Conservation (phyloP, 2,797 vertebrate species). For the Sparidentex hasta region DNA sequence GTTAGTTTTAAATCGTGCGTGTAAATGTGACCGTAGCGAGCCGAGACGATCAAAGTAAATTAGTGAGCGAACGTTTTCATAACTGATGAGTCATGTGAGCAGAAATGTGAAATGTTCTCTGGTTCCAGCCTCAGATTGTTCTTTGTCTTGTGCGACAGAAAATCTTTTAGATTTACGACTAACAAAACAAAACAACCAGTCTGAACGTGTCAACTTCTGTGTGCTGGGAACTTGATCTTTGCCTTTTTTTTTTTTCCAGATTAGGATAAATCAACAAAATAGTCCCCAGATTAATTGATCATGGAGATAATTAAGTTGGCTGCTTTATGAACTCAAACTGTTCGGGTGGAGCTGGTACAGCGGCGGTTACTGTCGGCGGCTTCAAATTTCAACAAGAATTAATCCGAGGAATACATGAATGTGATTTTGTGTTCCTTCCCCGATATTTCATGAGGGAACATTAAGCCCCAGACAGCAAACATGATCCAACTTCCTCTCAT, state of each 20-base stretch:
- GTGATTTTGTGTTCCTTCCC: constrained; percentile 68
- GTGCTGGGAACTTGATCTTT: neutral
- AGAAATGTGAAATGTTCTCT: neutral
- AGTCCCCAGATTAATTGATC: constrained; percentile 38
- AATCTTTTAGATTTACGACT: neutral
- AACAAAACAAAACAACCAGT: neutral
- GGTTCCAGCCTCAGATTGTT: neutral
- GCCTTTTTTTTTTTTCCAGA: too few species aligned
- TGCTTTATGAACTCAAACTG: constrained; percentile 53
- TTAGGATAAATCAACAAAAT: too few species aligned
- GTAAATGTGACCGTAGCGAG: neutral
- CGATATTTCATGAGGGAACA: constrained; percentile 73
- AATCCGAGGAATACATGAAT: constrained; percentile 68
- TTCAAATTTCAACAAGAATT: constrained; percentile 72
- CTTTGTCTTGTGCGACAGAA: neutral
- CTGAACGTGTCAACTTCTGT: neutral
- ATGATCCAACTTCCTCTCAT: constrained; percentile 66
- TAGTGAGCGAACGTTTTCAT: neutral
- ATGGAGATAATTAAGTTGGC: neutral
- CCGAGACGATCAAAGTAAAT: neutral
- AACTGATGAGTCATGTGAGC: neutral
- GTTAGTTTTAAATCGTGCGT: constrained; percentile 7
- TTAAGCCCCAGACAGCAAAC: constrained; percentile 73
- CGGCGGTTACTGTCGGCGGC: constrained; percentile 29
- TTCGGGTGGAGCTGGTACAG: neutral